phyloP scores from a whole-genome alignment of 2,888 invertebrate species.

The Linnaemya vulpina region DNA sequence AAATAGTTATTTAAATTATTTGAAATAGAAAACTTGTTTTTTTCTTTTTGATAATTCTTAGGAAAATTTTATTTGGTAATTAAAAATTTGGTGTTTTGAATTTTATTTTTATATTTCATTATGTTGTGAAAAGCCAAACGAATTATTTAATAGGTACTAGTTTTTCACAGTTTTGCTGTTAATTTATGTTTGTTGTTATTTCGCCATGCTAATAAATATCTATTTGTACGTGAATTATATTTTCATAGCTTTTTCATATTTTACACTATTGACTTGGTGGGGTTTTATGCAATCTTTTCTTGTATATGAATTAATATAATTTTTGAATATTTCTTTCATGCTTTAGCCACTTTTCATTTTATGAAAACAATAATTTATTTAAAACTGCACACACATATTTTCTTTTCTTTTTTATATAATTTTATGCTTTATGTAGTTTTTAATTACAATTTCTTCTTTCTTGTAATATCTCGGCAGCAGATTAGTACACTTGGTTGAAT shows the following conservation, averaged over 20 bases:
- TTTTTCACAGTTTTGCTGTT: constrained; percentile 3
- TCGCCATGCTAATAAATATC: neutral
- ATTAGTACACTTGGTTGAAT: constrained; percentile 57
- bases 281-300: constrained; percentile 64
- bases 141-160: neutral
- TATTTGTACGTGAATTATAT: neutral
- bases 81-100: neutral
- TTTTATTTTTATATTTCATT: constrained; percentile 4
- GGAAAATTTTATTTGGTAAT: neutral
- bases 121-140: neutral
- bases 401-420: constrained; percentile 15
- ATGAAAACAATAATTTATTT: neutral
- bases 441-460: constrained; percentile 38
- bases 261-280: constrained; percentile 47
- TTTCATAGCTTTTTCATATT: constrained; percentile 25
- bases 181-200: constrained; percentile 2
- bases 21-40: neutral
- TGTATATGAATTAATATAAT: constrained; percentile 3
- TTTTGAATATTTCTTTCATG: constrained; percentile 5
- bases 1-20: constrained; percentile 22
- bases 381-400: neutral
- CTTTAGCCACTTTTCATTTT: neutral
- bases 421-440: constrained; percentile 54
- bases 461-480: constrained; percentile 18
- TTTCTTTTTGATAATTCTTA: neutral